Conservation (phyloP, 2,797 vertebrate species). For the Coccyzus lansbergi region DNA sequence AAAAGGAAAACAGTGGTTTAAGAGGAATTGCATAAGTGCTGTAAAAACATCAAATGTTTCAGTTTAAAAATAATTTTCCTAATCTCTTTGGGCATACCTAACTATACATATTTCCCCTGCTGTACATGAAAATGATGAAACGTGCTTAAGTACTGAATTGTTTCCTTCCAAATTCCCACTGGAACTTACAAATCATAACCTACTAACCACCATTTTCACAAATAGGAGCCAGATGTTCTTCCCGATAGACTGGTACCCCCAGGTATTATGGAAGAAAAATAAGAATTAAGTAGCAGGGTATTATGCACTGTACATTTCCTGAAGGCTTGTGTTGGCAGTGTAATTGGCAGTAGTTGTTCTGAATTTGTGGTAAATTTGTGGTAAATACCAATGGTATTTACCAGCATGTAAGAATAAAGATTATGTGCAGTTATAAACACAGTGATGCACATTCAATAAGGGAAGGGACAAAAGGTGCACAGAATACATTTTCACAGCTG, state of each 20-base stretch:
- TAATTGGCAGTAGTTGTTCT: neutral
- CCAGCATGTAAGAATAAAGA: neutral
- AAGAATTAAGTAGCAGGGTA: neutral
- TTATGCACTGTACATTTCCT: neutral
- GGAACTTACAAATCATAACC: neutral
- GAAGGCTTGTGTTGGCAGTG: neutral
- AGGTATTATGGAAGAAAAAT: neutral
- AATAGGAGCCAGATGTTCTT: neutral
- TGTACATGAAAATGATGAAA: neutral
- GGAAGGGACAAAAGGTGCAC: neutral
- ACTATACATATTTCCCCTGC: neutral
- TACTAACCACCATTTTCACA: neutral
- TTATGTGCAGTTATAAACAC: neutral
- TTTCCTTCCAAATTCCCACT: conserved; percentile 6
- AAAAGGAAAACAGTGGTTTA: conserved; percentile 38
- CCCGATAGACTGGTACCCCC: neutral
- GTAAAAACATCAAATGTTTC: neutral
- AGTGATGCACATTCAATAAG: neutral
- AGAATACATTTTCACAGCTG: neutral
- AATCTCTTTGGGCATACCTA: neutral
- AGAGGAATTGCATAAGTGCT: neutral
- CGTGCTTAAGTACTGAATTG: neutral
- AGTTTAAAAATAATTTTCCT: neutral
- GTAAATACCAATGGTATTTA: neutral
- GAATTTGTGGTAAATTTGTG: neutral